phyloP scores from a whole-genome alignment of 2,888 invertebrate species.

The Nymphalis urticae region DNA sequence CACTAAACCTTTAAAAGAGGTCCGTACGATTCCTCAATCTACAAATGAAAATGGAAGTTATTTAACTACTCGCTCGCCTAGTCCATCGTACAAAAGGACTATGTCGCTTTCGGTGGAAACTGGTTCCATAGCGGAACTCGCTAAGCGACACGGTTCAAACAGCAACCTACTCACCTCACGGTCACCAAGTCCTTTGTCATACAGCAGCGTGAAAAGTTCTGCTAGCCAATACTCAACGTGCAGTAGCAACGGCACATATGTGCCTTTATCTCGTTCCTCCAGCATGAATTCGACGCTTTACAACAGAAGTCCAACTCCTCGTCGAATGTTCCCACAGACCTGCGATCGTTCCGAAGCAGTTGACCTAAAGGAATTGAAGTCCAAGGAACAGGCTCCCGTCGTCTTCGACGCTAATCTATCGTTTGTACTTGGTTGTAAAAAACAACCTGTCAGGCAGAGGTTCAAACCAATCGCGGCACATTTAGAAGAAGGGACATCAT shows the following conservation, averaged over 20 bases:
- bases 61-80: conserved; percentile 62
- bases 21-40: conserved; percentile 62
- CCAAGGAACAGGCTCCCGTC: conserved; percentile 88
- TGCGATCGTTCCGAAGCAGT: conserved; percentile 71
- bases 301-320: conserved; percentile 79
- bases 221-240: conserved; percentile 75
- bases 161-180: conserved; percentile 68
- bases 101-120: conserved; percentile 71
- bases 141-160: conserved; percentile 65
- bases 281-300: conserved; percentile 68
- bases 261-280: conserved; percentile 69
- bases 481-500: conserved; percentile 88
- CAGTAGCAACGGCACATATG: conserved; percentile 71
- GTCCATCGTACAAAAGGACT: conserved; percentile 69
- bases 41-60: conserved; percentile 57
- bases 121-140: conserved; percentile 76
- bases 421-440: conserved; percentile 88
- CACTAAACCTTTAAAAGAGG: conserved; percentile 71
- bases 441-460: conserved; percentile 85
- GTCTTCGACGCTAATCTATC: conserved; percentile 91
- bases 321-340: conserved; percentile 86
- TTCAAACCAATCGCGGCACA: conserved; percentile 89
- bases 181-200: conserved; percentile 81
- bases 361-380: conserved; percentile 82
- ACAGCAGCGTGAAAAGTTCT: conserved; percentile 67